Evolutionary conservation across 2,797 vertebrate species (phyloP).

Genomic region (Cercopithecus petaurista): DNA sequence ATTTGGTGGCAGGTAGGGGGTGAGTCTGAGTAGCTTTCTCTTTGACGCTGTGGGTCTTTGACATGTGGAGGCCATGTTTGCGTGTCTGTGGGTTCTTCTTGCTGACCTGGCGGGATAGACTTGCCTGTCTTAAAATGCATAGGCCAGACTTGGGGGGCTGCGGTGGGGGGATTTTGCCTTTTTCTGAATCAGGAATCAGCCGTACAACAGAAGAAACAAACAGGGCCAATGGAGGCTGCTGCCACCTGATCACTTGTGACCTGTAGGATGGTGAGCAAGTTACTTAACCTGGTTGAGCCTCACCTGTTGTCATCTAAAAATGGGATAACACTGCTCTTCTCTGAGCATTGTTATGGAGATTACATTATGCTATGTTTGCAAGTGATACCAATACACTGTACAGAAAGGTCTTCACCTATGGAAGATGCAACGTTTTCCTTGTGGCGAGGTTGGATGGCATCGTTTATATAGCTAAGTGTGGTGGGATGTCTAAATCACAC

Average conservation of each 20-base stretch:
- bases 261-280: neutral
- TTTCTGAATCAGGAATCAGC: neutral
- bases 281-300: rapidly evolving
- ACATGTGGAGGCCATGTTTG: neutral
- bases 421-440: rapidly evolving
- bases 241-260: rapidly evolving
- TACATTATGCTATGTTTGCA: neutral
- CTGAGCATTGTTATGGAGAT: rapidly evolving
- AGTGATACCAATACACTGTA: rapidly evolving
- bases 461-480: neutral
- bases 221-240: neutral
- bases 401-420: neutral
- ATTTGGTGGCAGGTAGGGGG: neutral
- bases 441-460: neutral
- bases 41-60: neutral
- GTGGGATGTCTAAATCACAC: too few relatives aligned
- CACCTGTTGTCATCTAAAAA: neutral
- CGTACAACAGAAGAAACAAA: neutral
- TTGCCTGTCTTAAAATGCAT: neutral
- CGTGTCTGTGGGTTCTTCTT: neutral
- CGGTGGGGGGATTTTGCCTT: neutral
- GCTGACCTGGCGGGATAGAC: too few relatives aligned
- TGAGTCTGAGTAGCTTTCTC: neutral
- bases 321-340: neutral
- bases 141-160: neutral